Evolutionary conservation across 2,888 invertebrate species (phyloP), one percentile per base, ranked within the genome.

Genomic region (Catocala sponsa): DNA sequence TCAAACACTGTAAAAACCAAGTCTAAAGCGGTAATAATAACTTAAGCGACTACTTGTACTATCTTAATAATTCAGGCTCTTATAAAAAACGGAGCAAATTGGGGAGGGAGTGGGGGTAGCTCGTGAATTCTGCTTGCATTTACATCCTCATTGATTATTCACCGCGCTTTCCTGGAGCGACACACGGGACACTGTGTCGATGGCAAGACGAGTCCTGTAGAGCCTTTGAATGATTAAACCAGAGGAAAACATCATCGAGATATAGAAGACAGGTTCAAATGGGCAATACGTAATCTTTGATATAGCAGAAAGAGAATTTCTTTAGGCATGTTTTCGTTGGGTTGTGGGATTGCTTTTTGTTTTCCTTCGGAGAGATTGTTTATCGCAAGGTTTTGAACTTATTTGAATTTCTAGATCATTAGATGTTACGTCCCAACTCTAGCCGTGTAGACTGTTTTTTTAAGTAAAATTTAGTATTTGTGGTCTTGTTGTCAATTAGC

Each of bases 141-240:
- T 89, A 88, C 90, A 90, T 90, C 84, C 76, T 82, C 89, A 88
- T 91, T 86, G 86, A 86, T 85, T 85, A 90, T 91, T 89, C 89
- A 90, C 80, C 69, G 62, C 66, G 70, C 68, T 65, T 60, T 77
- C 66, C 54, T 58, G 73, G 49, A 52, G 59, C 70, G 72, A 74
- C 70, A 76, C 78, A 63, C 69, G 65, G 65, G 70, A 69, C 65
- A 74, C 74, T 38, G 77, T 75, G 74, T 65, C 75, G 78, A 75
- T 74, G 61, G 72, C 57, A 57, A 63, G 60, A 72, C 62, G 55
- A 66, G 62, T 69, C 50, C 55, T 62, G 63, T 63, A 46, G 53
- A 41, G 49, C 35, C 60, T 57, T 55, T 66, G 54, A 54, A 50
- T 71, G 65, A 68, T 64, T 62, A 44, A 63, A 50, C 50, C 6